phyloP scores from a whole-genome alignment of 2,797 vertebrate genomes.

The Lophius americanus region DNA sequence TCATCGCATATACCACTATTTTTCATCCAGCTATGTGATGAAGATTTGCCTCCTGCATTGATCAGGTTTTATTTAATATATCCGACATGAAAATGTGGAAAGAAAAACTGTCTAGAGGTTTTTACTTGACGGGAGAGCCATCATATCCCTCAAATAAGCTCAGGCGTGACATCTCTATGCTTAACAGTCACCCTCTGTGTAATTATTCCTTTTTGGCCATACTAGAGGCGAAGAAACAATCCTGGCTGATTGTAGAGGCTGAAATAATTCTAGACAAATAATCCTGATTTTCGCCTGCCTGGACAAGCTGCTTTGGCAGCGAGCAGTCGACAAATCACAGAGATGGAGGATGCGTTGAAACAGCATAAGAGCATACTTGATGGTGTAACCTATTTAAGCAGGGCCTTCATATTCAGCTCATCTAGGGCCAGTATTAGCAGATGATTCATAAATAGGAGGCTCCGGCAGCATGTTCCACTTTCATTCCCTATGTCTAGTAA shows the following conservation, averaged over 20 bases:
- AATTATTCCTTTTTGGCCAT: slow-evolving; percentile 18
- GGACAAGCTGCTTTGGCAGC: slow-evolving; percentile 53
- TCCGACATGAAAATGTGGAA: neutral
- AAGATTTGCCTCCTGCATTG: slow-evolving; percentile 12
- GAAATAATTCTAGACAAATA: slow-evolving; percentile 64
- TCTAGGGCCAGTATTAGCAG: slow-evolving; percentile 2
- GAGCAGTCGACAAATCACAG: slow-evolving; percentile 5
- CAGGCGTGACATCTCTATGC: slow-evolving; percentile 21
- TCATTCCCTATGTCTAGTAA: slow-evolving; percentile 2
- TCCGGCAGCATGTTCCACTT: slow-evolving; percentile 1
- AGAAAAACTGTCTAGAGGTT: too few species aligned
- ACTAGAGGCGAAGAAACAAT: slow-evolving; percentile 52
- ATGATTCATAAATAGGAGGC: slow-evolving; percentile 26
- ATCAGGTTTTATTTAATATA: slow-evolving; percentile 2
- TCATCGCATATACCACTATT: slow-evolving; percentile 14
- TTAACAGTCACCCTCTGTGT: slow-evolving; percentile 15
- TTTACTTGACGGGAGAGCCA: neutral
- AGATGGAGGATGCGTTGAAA: slow-evolving; percentile 12
- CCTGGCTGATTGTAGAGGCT: slow-evolving; percentile 48
- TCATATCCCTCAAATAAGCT: slow-evolving; percentile 20
- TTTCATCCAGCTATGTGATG: slow-evolving; percentile 23
- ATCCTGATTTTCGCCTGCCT: slow-evolving; percentile 49
- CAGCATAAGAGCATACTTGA: slow-evolving; percentile 13
- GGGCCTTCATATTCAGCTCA: slow-evolving; percentile 22
- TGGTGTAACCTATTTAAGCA: slow-evolving; percentile 48